Conservation (phyloP, 2,113 vertebrate genomes). For the Sander lucioperca region DNA sequence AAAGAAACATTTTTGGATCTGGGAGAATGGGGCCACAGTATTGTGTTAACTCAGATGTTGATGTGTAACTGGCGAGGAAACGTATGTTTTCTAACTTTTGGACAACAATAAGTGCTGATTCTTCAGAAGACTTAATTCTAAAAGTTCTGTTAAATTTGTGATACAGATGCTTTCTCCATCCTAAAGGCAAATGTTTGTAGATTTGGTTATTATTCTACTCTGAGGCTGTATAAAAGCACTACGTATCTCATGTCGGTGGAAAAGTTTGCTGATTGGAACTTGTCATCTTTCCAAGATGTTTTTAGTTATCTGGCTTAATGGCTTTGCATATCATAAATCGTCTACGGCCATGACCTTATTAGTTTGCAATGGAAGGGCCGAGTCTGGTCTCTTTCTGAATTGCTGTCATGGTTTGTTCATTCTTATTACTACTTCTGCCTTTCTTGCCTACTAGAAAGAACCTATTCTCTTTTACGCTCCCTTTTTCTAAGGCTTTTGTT, state of each 20-base stretch:
- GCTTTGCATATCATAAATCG: not conserved
- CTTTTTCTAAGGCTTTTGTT: too few relatives aligned
- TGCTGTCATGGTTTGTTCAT: not conserved
- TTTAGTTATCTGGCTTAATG: slow-evolving; percentile 9
- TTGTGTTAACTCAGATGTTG: slow-evolving; percentile 27
- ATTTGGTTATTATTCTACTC: not conserved
- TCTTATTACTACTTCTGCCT: not conserved
- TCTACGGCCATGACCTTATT: not conserved
- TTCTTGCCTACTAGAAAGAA: not conserved
- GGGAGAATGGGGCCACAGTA: not conserved
- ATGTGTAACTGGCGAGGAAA: slow-evolving; percentile 39
- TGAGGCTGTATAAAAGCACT: not conserved
- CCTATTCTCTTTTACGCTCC: too few relatives aligned
- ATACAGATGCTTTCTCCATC: not conserved
- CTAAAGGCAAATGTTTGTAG: not conserved
- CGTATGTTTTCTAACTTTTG: slow-evolving; percentile 10
- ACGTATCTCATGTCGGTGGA: not conserved
- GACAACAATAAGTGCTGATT: not conserved
- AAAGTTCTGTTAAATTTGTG: not conserved
- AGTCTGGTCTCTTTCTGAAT: not conserved
- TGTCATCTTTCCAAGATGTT: slow-evolving; percentile 3
- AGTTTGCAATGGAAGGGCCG: not conserved
- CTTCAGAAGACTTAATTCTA: not conserved
- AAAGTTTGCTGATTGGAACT: not conserved
- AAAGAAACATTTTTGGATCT: not conserved